Percentiles rank a stretch among this genome's conserved stretches.
Evolutionary conservation across 2,888 invertebrate genomes (phyloP).

Genomic region (Pelosia muscerda): DNA sequence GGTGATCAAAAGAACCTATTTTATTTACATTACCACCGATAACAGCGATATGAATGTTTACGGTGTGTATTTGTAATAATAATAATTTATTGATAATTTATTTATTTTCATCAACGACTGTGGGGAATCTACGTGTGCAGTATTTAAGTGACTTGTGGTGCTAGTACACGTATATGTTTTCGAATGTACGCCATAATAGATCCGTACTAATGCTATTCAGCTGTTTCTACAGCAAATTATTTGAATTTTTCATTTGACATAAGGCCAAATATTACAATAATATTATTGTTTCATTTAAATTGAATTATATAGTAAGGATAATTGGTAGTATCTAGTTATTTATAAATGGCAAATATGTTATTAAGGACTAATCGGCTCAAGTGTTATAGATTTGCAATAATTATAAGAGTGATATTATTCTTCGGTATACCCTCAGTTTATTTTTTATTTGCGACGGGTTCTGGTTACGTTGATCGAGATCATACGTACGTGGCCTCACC

Average conservation of each 20-base stretch:
- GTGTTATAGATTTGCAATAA: constrained; percentile 63
- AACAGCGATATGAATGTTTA: constrained; percentile 61
- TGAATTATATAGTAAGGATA: not conserved
- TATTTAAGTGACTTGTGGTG: constrained; percentile 51
- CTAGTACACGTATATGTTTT: constrained; percentile 61
- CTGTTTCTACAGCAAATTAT: constrained; percentile 74
- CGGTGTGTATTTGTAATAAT: constrained; percentile 55
- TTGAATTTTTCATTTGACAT: constrained; percentile 80
- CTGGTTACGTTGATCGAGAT: constrained; percentile 22
- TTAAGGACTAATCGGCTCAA: constrained; percentile 75
- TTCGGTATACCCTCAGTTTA: constrained; percentile 72
- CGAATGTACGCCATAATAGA: constrained; percentile 42
- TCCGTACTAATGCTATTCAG: constrained; percentile 67
- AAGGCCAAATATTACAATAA: constrained; percentile 22
- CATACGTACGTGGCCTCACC: constrained; percentile 20
- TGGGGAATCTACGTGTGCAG: constrained; percentile 55
- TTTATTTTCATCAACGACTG: constrained; percentile 60
- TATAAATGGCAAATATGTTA: constrained; percentile 79
- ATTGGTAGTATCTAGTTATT: constrained; percentile 22
- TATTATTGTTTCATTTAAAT: not conserved
- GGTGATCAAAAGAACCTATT: constrained; percentile 57
- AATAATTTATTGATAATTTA: constrained; percentile 68
- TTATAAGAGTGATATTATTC: constrained; percentile 70
- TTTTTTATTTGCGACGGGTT: constrained; percentile 52
- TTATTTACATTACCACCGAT: constrained; percentile 69